These are phyloP conservation scores for Nasonovia ribisnigri DNA, from an alignment of 2,888 invertebrate species.

Conservation along the genomic window DNA sequence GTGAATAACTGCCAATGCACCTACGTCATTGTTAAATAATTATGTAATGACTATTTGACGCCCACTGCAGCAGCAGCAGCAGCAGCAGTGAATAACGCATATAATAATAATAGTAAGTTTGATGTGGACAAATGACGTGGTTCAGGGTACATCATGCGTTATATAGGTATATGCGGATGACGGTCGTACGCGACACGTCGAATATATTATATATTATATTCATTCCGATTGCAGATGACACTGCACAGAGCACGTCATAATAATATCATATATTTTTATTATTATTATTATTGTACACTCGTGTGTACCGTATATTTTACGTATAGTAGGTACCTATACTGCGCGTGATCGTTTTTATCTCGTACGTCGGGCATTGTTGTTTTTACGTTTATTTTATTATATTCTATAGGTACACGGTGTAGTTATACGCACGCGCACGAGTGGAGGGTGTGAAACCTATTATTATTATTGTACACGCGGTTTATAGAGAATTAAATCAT, in stretches of 20 bases:
- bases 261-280: too few relatives aligned
- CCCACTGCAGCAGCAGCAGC: background rate
- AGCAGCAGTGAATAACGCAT: background rate
- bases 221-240: background rate
- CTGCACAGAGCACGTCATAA: background rate
- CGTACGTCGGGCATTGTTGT: conserved; percentile 16
- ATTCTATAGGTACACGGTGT: background rate
- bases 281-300: too few relatives aligned
- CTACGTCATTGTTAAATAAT: background rate
- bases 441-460: conserved; percentile 56
- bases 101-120: background rate
- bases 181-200: background rate
- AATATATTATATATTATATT: background rate
- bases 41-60: background rate
- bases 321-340: too few relatives aligned
- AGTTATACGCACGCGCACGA: background rate
- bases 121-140: background rate
- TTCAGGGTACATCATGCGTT: too few relatives aligned
- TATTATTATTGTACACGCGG: conserved; percentile 32
- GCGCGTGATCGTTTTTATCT: background rate
- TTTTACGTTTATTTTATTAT: conserved; percentile 10
- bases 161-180: background rate
- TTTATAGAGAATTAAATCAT: conserved; percentile 46
- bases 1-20: background rate
- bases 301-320: background rate